Evolutionary conservation across 2,888 invertebrate genomes (phyloP).

Genomic region (Tiliacea citrago): DNA sequence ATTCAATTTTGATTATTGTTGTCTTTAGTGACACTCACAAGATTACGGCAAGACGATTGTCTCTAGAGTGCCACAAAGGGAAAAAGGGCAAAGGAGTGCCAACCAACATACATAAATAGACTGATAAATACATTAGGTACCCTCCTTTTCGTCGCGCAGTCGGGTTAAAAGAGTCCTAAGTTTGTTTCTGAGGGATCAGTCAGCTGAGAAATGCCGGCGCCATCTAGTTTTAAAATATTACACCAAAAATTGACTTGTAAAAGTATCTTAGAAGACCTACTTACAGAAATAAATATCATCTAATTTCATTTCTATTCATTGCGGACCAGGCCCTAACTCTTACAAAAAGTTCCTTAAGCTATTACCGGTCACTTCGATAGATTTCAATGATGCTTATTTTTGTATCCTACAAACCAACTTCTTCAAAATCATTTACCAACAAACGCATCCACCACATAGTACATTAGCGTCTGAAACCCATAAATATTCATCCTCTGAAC

Average conservation of each 20-base stretch:
- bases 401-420: background rate
- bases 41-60: too few relatives aligned
- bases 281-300: background rate
- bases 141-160: too few relatives aligned
- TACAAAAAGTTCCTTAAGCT: background rate
- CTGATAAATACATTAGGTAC: too few relatives aligned
- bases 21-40: too few relatives aligned
- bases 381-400: background rate
- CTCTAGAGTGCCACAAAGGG: too few relatives aligned
- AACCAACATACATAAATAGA: too few relatives aligned
- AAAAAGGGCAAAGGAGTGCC: too few relatives aligned
- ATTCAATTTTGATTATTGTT: too few relatives aligned
- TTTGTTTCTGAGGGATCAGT: background rate
- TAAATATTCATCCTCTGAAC: slow-evolving; percentile 81
- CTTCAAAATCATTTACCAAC: slow-evolving; percentile 14
- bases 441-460: slow-evolving; percentile 67
- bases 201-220: background rate
- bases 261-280: background rate
- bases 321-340: background rate
- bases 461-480: slow-evolving; percentile 72
- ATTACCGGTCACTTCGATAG: too few relatives aligned
- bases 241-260: too few relatives aligned
- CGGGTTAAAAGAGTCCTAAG: too few relatives aligned
- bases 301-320: background rate
- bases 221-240: background rate